Base-by-base conservation (phyloP, 2,797 vertebrate genomes). In the Smutsia temminckii region DNA sequence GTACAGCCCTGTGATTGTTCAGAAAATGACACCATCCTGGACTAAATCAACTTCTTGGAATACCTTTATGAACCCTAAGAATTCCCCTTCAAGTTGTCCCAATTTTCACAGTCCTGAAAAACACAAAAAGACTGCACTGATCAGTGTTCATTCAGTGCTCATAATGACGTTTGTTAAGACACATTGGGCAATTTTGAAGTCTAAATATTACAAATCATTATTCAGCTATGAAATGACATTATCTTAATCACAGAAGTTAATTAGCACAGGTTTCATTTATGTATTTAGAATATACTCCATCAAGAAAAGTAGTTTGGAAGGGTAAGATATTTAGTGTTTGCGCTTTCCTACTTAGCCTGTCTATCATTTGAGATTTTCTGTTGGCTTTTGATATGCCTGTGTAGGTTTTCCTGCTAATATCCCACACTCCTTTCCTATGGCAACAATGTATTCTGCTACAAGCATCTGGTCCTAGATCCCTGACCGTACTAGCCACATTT, bases 271-370 rank as follows among this genome's bases (percentile, higher is more conserved):
- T 63, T 90, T 53, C 1, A 46, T 34, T 93, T 71, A 89, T 59
- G 84, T 80, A 51, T 83, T 93, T 71, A 90, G 96, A 75, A 85
- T 83, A 59, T 40, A 64, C 6, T 92, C 8, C 25, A 81, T 79
- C 53, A 75, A 90, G 51, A 88, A 93, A 93, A 96, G 32, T 63
- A 59, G 32, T 89, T 95, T 93, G 46, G 78, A 85, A 90, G 21
- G 25, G 42, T 21, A 91, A 93, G 51, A 63, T 0, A 57, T 79
- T 81, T 66, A 75, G 85, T 77, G 27, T 68, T 2, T 34, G 66
- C 57, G 77, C n/a, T 91, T 68, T 88, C 66, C 42, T 66, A 34
- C 29, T 75, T 89, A 75, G 64, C 25, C 20, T 85, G 14, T 78
- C n/a, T 40, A 7, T 40, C 40, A 68, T 84, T 79, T 85, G 57